A percentile compares a stretch with the other conserved stretches of the same genome.
Conservation (phyloP, 2,797 vertebrate genomes). For the Coregonus suidteri region DNA sequence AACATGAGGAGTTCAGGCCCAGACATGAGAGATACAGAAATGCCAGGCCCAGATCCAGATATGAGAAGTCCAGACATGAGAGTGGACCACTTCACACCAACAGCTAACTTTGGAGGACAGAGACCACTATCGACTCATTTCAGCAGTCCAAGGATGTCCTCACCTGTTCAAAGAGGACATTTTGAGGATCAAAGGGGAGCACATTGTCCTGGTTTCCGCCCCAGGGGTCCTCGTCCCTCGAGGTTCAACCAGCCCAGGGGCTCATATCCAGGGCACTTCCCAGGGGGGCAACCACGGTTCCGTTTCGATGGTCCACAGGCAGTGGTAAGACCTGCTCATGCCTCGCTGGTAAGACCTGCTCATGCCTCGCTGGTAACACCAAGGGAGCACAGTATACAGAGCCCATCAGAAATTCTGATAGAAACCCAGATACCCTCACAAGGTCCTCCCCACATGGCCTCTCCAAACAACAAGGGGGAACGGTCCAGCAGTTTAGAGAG, state of each 20-base stretch:
- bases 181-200: conserved; percentile 17
- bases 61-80: not conserved
- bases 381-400: conserved; percentile 55
- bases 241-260: conserved; percentile 48
- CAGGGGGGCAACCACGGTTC: conserved; percentile 65
- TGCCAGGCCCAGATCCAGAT: not conserved
- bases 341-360: conserved; percentile 23
- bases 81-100: not conserved
- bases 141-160: conserved; percentile 6
- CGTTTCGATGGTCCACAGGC: conserved; percentile 73
- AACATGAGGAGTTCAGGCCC: not conserved
- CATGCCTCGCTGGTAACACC: conserved; percentile 30
- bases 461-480: conserved; percentile 78
- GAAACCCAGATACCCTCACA: conserved; percentile 66
- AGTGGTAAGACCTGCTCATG: conserved; percentile 1
- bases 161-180: conserved; percentile 12
- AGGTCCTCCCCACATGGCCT: conserved; percentile 76
- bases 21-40: not conserved
- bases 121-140: not conserved
- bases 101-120: not conserved
- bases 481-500: conserved; percentile 52
- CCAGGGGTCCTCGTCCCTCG: conserved; percentile 43
- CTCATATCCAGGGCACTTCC: conserved; percentile 29
- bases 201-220: conserved; percentile 40
- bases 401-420: conserved; percentile 53